phyloP scores from a whole-genome alignment of 2,797 vertebrate genomes.

The Typhlichthys eigenmanni region DNA sequence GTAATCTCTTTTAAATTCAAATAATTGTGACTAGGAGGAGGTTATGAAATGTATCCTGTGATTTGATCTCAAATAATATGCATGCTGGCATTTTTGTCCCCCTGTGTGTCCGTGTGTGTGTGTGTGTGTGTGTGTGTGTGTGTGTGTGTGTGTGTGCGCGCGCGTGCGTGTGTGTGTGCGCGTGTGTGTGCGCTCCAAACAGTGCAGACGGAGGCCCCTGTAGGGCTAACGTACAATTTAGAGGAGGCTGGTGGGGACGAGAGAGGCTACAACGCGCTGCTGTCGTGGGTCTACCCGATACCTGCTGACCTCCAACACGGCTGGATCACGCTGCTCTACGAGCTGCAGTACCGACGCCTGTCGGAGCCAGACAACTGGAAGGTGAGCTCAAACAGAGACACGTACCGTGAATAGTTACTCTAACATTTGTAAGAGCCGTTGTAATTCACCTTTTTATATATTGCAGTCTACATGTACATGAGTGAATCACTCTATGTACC shows the following conservation, averaged over 20 bases:
- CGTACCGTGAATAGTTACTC: too few species aligned
- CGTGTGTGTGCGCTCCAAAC: not conserved
- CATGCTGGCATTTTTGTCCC: too few species aligned
- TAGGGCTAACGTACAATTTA: slow-evolving; percentile 69
- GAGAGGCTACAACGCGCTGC: slow-evolving; percentile 42
- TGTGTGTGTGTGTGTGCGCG: not conserved
- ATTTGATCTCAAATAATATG: too few species aligned
- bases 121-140: not conserved
- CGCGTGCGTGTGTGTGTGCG: not conserved
- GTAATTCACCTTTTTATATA: too few species aligned
- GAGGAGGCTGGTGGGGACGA: slow-evolving; percentile 60
- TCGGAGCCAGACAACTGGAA: slow-evolving; percentile 71
- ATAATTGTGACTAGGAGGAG: too few species aligned
- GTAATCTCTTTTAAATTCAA: too few species aligned
- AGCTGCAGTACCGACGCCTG: slow-evolving; percentile 72
- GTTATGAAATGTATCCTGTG: too few species aligned
- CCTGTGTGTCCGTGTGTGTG: not conserved
- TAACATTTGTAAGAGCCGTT: too few species aligned
- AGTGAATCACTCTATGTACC: too few species aligned
- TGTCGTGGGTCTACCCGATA: slow-evolving; percentile 75
- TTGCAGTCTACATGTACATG: too few species aligned
- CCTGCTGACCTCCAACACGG: slow-evolving; percentile 66
- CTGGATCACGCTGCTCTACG: slow-evolving; percentile 79
- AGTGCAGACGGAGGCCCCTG: slow-evolving; percentile 78
- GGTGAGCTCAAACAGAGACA: slow-evolving; percentile 44